Base-by-base conservation (phyloP, 1,140 invertebrate genomes). In the Trichonephila clavata region DNA sequence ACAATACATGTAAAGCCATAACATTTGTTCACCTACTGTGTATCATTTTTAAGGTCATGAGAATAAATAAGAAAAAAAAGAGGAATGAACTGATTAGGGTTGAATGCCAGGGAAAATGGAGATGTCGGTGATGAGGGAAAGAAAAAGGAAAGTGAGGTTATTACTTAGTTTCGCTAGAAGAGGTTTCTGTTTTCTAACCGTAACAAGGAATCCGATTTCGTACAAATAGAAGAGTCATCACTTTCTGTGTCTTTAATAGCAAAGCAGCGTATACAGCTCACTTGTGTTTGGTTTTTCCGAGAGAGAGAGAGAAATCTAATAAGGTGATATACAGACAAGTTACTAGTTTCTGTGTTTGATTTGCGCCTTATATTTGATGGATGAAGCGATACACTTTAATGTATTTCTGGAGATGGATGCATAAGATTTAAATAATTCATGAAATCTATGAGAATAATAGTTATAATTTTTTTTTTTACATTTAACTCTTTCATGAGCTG, bases 1-100 rank as follows among this genome's bases (percentile, higher is more conserved):
- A 27, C 10, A 13, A 27, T n/a, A 7, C 24, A 4, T 27, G 4
- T 8, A 24, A 65, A 65, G 4, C 8, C 61, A n/a, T n/a, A 20
- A 14, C 21, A 68, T 14, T 4, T 20, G 65, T 27, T 68, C 24
- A 68, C 24, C n/a, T 27, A 13, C 65, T 13, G 14, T 27, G 65
- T n/a, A 68, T 68, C 65, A 68, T 27, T 24, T 68, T 68, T 68
- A 27, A n/a, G 65, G 63, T 65, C n/a, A 65, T n/a, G 8, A n/a
- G 63, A 68, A 39, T 39, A 39, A 50, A 50, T 10, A 24, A 68
- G 14, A 24, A n/a, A n/a, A 68, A 68, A 5, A 32, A 32, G 71
- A 77, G 71, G 71, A 77, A 77, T 39, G 27, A 77, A 39, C 71
- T 77, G 16, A 77, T 77, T 77, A 77, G 4, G 24, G 71, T 77